A percentile compares a stretch with the other conserved stretches of the same genome.
Conservation (phyloP, 2,888 invertebrate genomes). For the Leptothorax acervorum region DNA sequence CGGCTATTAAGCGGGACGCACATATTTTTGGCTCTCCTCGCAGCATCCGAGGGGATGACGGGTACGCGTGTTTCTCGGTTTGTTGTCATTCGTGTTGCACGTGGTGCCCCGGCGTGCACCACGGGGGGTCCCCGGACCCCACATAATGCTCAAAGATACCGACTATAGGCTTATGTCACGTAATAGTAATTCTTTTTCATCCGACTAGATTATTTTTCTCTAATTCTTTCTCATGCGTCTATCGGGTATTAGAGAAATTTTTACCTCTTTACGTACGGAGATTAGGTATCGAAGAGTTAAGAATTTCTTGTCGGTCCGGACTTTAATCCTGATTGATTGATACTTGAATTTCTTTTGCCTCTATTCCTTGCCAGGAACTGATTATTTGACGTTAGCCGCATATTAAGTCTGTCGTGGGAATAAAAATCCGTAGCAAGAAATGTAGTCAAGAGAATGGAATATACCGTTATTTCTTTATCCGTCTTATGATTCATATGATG, state of each 20-base stretch:
- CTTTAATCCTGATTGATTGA: constrained; percentile 70
- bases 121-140: constrained; percentile 75
- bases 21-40: constrained; percentile 66
- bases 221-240: not conserved
- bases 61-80: constrained; percentile 75
- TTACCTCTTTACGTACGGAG: constrained; percentile 24
- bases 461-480: constrained; percentile 44
- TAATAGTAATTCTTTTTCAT: constrained; percentile 57
- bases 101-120: constrained; percentile 72
- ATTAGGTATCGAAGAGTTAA: constrained; percentile 37
- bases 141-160: constrained; percentile 80
- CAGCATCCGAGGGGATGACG: constrained; percentile 61
- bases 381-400: constrained; percentile 25
- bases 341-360: constrained; percentile 10
- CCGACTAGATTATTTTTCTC: constrained; percentile 35
- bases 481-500: constrained; percentile 35
- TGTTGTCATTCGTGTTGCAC: constrained; percentile 79
- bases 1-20: constrained; percentile 61
- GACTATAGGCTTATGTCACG: constrained; percentile 61
- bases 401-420: constrained; percentile 18
- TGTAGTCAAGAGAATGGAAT: not conserved
- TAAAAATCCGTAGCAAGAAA: constrained; percentile 8
- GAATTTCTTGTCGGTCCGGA: constrained; percentile 12
- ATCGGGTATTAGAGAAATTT: constrained; percentile 22
- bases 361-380: constrained; percentile 1